Evolutionary conservation across 2,113 vertebrate species (phyloP).

Genomic region (Urocitellus parryii): DNA sequence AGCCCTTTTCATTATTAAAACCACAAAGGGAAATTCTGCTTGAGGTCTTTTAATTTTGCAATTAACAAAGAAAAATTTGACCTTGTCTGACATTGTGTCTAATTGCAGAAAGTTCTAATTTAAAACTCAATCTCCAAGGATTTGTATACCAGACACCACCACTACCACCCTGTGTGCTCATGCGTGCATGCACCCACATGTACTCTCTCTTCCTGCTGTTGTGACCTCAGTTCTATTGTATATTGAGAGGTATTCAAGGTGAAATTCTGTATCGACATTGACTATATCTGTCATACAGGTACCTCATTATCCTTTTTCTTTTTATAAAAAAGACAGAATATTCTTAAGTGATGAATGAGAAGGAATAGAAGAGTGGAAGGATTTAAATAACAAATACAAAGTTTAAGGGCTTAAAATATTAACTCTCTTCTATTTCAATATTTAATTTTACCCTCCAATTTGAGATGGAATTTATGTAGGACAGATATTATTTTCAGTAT

Average conservation of each 20-base stretch:
- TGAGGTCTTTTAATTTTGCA: conserved; percentile 72
- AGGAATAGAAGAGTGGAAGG: neutral
- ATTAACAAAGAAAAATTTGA: conserved; percentile 76
- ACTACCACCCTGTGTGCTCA: too few relatives aligned
- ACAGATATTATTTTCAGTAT: neutral
- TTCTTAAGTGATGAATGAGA: neutral
- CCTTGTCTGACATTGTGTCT: conserved; percentile 72
- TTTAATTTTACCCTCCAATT: neutral
- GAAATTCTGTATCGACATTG: neutral
- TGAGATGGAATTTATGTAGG: neutral
- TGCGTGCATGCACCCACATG: neutral
- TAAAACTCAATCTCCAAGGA: conserved; percentile 56
- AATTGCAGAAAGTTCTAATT: conserved; percentile 70
- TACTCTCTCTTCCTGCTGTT: neutral
- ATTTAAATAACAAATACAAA: neutral
- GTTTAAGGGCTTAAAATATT: neutral
- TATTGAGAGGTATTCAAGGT: neutral
- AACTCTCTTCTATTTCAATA: neutral
- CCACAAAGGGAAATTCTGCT: conserved; percentile 65
- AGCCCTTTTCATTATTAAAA: conserved; percentile 69
- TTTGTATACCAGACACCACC: neutral
- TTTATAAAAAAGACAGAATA: neutral
- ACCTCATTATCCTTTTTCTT: conserved; percentile 8
- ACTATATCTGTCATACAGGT: neutral
- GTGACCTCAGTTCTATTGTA: neutral